Evolutionary conservation across 2,113 vertebrate species (phyloP), one percentile per base, ranked within the genome.

Genomic region (Solea senegalensis): DNA sequence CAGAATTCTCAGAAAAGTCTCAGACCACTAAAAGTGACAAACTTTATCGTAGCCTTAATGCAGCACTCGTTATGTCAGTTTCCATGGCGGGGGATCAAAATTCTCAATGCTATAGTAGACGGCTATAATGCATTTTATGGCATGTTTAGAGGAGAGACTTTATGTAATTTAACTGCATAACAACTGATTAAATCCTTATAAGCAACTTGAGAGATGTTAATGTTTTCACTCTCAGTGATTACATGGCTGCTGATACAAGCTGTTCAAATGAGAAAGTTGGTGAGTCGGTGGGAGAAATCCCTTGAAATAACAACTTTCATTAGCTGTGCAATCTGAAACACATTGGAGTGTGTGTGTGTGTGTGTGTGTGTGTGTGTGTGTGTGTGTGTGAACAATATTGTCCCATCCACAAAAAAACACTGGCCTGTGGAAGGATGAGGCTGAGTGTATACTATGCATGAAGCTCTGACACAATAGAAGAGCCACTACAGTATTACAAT

Each of bases 101-200:
- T 15, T 13, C 39, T 64, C 21, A 27, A 1, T 12, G 9, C 7
- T 39, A 14, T 26, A 46, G 9, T 1, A 65, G 3, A 28, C 9
- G 16, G 3, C 40, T 45, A 9, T 58, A 26, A 71, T 34, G 49
- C 2, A 59, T 21, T 59, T 69, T 14, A 10, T 52, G 7, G 46
- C 46, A 61, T 61, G 55, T 81, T 76, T 34, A 0, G 15, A 60
- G 14, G n/a, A 51, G 43, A 26, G 41, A 7, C 12, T 65, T 65
- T 5, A 59, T 46, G n/a, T 49, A 10, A 52, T 61, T 79, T 50
- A 56, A 43, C 34, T 54, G 14, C 14, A n/a, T 26, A 71, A 68
- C 13, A 26, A 0, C 55, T 53, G 46, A 73, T 81, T 69, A 40
- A 78, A 70, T 41, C 54, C 9, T 57, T 34, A 63, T 21, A 67